phyloP scores from a whole-genome alignment of 1,140 invertebrate genomes.

The Leptinotarsa lineolata region DNA sequence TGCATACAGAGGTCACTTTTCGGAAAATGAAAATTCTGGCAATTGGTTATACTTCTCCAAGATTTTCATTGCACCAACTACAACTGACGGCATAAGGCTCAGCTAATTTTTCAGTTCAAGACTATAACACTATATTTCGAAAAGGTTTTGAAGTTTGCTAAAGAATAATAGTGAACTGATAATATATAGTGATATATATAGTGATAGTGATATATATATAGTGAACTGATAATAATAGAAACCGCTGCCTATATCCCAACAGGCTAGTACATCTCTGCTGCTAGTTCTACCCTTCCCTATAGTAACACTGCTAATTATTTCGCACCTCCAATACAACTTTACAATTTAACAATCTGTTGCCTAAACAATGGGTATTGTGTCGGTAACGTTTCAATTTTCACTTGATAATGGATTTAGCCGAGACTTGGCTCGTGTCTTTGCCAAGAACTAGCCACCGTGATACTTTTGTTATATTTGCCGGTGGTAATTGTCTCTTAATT shows the following conservation, averaged over 20 bases:
- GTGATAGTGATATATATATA: too few species aligned
- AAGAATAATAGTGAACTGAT: too few species aligned
- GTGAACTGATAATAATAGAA: too few species aligned
- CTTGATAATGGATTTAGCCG: conserved; percentile 15
- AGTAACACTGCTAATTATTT: conserved; percentile 44
- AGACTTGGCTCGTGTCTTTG: conserved; percentile 16
- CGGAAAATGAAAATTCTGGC: too few species aligned
- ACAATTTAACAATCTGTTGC: conserved; percentile 32
- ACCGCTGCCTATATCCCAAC: conserved; percentile 12
- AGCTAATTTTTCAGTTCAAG: too few species aligned
- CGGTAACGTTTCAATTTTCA: conserved; percentile 30
- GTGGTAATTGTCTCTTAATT: conserved; percentile 24
- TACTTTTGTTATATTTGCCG: conserved; percentile 29
- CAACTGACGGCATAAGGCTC: too few species aligned
- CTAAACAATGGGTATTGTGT: conserved; percentile 27
- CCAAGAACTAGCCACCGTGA: conserved; percentile 31
- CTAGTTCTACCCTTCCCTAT: background rate
- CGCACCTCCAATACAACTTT: conserved; percentile 39
- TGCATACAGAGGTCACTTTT: too few species aligned
- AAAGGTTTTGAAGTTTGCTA: too few species aligned
- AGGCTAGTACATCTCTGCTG: conserved; percentile 24
- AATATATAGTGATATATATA: too few species aligned
- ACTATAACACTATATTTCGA: too few species aligned
- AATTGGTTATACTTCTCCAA: too few species aligned
- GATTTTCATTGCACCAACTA: too few species aligned